Evolutionary conservation across 2,797 vertebrate genomes (phyloP), one percentile per base, ranked within the genome.

Genomic region (Bufotes viridis): DNA sequence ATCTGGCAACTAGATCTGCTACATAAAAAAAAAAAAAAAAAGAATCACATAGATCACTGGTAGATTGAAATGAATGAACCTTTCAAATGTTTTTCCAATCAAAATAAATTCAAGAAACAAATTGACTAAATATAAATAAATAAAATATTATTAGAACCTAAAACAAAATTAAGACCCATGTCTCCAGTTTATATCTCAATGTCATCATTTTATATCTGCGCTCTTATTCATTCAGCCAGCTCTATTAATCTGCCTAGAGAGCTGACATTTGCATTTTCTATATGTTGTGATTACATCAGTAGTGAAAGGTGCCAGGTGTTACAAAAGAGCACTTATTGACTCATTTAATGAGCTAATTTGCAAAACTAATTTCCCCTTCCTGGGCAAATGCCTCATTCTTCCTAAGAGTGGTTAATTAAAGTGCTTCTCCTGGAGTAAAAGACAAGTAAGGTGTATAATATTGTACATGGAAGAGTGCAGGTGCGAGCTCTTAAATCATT

Each of bases 281-380:
- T 88, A 69, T 60, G 75, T 24, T 85, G 34, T 85, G 87, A 88
- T 87, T 69, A 69, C 65, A 80, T 72, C 78, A 79, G 42, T 65
- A 81, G 67, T 75, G 78, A 81, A 81, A 85, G 87, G 82, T 85
- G 76, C 82, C 87, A 88, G 87, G 87, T 88, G 87, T 57, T 88
- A 85, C 82, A 88, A 85, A 74, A 85, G 76, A 81, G 82, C 58
- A 83, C 82, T 81, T 85, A 88, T 88, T 74, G 82, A 58, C 87
- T 88, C 75, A 26, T 84, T 79, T 74, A 85, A 81, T 88, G 84
- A 88, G 87, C 87, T 81, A 81, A 85, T 85, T 85, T 85, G 87
- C 87, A 88, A 88, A 81, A 75, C 82, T 88, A 85, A 88, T 88
- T 88, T 81, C 15, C 24, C 76, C 57, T 85, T 69, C 78, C 82